These are phyloP conservation scores for Tribolium castaneum DNA, from an alignment of 1,140 invertebrate species.

Conservation along the genomic window DNA sequence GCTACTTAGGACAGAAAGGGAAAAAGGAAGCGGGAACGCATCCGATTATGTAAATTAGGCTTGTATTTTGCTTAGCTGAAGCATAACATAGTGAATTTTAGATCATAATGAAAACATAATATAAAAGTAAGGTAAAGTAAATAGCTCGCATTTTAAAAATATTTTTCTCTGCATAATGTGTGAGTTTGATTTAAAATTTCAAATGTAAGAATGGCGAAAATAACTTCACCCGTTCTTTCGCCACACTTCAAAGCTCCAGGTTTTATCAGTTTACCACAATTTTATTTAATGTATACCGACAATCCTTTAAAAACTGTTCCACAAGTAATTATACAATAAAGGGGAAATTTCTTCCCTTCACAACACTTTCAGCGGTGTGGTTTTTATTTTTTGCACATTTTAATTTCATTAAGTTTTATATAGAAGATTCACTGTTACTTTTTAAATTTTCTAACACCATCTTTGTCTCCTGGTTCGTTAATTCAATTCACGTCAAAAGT, in stretches of 20 bases:
- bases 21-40: slow-evolving; percentile 19
- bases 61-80: slow-evolving; percentile 30
- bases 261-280: not conserved
- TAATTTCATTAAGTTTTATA: no score
- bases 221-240: not conserved
- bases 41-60: slow-evolving; percentile 18
- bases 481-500: no score
- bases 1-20: slow-evolving; percentile 7
- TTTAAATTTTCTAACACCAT: no score
- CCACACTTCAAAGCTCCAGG: not conserved
- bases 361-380: not conserved
- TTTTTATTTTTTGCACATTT: not conserved
- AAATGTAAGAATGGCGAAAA: not conserved
- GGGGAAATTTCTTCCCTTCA: not conserved
- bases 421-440: no score
- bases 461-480: no score
- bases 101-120: slow-evolving; percentile 36
- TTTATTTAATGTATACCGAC: slow-evolving; percentile 1
- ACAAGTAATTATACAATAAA: no score
- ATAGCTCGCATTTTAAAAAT: slow-evolving; percentile 12
- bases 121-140: slow-evolving; percentile 14
- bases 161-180: slow-evolving; percentile 4
- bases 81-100: slow-evolving; percentile 34
- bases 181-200: slow-evolving; percentile 1
- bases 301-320: not conserved